Conservation (phyloP, 2,888 invertebrate species). For the Acleris sparsana region DNA sequence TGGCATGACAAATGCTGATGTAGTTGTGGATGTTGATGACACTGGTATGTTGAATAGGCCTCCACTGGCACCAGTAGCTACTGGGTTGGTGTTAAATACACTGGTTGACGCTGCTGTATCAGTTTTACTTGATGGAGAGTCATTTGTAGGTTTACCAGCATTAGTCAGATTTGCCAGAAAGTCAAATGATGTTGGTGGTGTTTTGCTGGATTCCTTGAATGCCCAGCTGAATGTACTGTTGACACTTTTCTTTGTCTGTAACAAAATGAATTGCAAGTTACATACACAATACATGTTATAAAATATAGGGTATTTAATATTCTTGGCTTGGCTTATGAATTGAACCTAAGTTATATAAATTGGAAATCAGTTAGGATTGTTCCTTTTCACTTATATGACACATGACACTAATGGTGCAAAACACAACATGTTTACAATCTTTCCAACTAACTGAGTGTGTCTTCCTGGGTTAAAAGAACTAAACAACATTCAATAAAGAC, state of each 20-base stretch:
- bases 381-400: too few relatives aligned
- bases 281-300: too few relatives aligned
- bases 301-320: too few relatives aligned
- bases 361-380: too few relatives aligned
- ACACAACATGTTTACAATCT: too few relatives aligned
- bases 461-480: too few relatives aligned
- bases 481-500: too few relatives aligned
- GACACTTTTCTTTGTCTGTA: conserved; percentile 81
- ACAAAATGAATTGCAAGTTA: conserved; percentile 7
- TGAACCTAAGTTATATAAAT: too few relatives aligned
- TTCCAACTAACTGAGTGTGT: too few relatives aligned
- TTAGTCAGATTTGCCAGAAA: conserved; percentile 84
- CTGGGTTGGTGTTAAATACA: conserved; percentile 55
- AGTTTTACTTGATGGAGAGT: conserved; percentile 52
- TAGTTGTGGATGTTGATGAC: conserved; percentile 46
- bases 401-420: too few relatives aligned
- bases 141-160: conserved; percentile 67
- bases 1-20: conserved; percentile 51
- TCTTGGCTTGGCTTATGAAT: too few relatives aligned
- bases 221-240: conserved; percentile 88
- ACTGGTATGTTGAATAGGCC: conserved; percentile 53
- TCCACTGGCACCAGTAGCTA: conserved; percentile 50
- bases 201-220: conserved; percentile 86
- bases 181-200: conserved; percentile 81
- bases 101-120: conserved; percentile 56